Evolutionary conservation across 1,140 invertebrate species (phyloP).

Genomic region (Schlechtendalia chinensis): DNA sequence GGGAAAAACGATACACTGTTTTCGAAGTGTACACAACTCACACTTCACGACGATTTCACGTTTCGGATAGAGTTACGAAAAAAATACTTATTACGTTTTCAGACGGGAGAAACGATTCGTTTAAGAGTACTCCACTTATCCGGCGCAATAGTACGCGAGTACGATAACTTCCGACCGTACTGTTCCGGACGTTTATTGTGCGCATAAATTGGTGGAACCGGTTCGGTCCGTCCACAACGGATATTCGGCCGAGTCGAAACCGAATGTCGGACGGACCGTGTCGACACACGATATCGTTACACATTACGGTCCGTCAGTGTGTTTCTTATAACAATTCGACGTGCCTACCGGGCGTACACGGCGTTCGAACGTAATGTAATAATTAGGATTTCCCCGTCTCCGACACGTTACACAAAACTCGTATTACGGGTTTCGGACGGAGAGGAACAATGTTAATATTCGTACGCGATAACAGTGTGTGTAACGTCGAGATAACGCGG

Average conservation of each 20-base stretch:
- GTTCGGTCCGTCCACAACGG: not conserved
- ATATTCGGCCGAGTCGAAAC: not conserved
- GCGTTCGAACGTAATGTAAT: not conserved
- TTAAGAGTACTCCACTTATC: slow-evolving; percentile 26
- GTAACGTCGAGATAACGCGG: not conserved
- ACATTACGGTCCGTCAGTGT: no score
- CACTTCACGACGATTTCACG: no score
- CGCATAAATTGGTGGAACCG: not conserved
- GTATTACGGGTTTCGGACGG: slow-evolving; percentile 37
- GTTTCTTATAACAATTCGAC: not conserved
- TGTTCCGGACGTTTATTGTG: not conserved
- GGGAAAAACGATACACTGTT: no score
- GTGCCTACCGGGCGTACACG: not conserved
- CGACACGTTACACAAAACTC: not conserved
- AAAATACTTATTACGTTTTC: no score
- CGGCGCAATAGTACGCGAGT: no score
- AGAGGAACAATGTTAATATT: slow-evolving; percentile 3
- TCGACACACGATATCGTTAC: not conserved
- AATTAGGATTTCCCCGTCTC: slow-evolving; percentile 33
- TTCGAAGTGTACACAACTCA: no score
- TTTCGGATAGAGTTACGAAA: no score
- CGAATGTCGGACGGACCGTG: not conserved
- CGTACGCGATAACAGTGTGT: not conserved
- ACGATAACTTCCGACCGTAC: slow-evolving; percentile 8
- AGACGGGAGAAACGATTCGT: no score